Base-by-base conservation (phyloP, 2,797 vertebrate genomes). In the Chrosomus eos region DNA sequence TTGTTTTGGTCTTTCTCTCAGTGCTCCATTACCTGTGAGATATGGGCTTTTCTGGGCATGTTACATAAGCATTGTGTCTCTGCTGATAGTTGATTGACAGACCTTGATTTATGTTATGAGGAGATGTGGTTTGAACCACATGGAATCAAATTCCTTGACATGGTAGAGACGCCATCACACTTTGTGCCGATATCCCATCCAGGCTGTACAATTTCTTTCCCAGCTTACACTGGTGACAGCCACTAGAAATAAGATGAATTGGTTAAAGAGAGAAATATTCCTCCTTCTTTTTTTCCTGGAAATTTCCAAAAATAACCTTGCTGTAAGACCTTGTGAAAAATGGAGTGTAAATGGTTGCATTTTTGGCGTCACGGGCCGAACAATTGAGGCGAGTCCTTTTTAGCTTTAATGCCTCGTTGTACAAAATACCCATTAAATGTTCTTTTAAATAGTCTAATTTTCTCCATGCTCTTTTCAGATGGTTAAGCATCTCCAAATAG, bases 401-500 rank as follows among this genome's bases (percentile, higher is more conserved):
- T 66, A 71, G 85, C 43, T 70, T 16, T 76, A 53, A 74, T 48
- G 79, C 48, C 77, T 53, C 26, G 6, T 77, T 68, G 45, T 55
- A 70, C 48, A 82, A 82, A 82, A 73, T 62, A 68, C 23, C 64
- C 68, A 78, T 43, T 82, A 80, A 80, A 79, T 82, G 21, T 83
- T 58, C 33, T 38, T 40, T 53, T 80, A 11, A 80, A 80, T 85
- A 66, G 87, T 88, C 64, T 88, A 87, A 89, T 81, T 87, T 83
- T 78, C 86, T 82, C 73, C 79, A 83, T 62, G 55, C 77, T 74
- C 74, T 89, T 79, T 90, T 87, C 83, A 74, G n/a, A 66, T 87
- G 84, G 88, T 83, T 90, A 92, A 90, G 88, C 89, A 89, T 89
- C 88, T 88, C 87, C 90, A 89, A 89, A 93, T 93, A 90, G 91